Evolutionary conservation across 2,797 vertebrate species (phyloP), one percentile per base, ranked within the genome.

Genomic region (Parauchenoglanis ngamensis): DNA sequence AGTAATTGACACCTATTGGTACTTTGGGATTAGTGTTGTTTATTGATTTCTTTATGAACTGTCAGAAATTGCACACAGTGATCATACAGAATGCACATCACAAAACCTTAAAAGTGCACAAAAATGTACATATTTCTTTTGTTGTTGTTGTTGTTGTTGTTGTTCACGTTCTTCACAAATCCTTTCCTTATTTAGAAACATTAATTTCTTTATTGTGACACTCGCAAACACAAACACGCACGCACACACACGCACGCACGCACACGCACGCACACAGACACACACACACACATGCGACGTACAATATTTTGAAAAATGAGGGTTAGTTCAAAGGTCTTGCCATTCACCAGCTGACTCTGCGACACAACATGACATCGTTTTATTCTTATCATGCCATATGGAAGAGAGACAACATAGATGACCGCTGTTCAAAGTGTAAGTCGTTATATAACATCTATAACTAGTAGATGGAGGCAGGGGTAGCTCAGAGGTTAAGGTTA

Each of bases 331-430:
- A 86, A 91, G 87, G 90, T 89, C 86, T 73, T 80, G 5, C 86
- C 81, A 87, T 91, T 86, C 76, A 87, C 89, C 90, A 89, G 88
- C 83, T 91, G 88, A 86, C 86, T 86, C 52, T 86, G 68, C 85
- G 87, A 87, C 87, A 85, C 68, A 86, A 72, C 68, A 78, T 49
- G 76, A 80, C 88, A 88, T 78, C 44, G 12, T 59, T 59, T 57
- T 40, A 59, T 57, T 83, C 46, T 57, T 35, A 46, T 56, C 57
- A 44, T 86, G 28, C 77, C 84, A 83, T 88, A 88, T 88, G 87
- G 87, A 65, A 56, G 67, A 83, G 84, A 63, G 68, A 84, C 46
- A 70, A n/a, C 52, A 73, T n/a, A 57, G 31, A 11, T 28, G 67
- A 40, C 21, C 4, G 23, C 67, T 40, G 67, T 72, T 44, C 7